These are phyloP conservation scores for Frieseomelitta varia DNA, from an alignment of 1,140 invertebrate genomes.

Conservation along the genomic window DNA sequence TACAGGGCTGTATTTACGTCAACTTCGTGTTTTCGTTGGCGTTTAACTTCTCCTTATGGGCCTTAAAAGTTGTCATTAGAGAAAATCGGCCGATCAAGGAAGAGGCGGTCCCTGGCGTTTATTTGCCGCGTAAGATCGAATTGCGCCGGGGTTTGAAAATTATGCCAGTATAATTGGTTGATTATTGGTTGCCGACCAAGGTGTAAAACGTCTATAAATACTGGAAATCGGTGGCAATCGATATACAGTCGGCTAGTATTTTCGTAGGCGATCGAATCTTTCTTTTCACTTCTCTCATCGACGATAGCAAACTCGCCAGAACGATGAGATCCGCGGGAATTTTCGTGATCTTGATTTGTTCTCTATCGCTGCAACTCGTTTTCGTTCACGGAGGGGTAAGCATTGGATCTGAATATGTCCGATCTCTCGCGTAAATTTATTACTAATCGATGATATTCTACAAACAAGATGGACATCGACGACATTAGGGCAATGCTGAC, in stretches of 20 bases:
- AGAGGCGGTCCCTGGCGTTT: too few species aligned
- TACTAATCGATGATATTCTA: neutral
- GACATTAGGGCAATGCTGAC: conserved; percentile 62
- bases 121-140: neutral
- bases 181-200: neutral
- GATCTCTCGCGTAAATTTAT: neutral
- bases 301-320: neutral
- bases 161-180: too few species aligned
- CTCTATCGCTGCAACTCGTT: neutral
- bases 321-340: neutral
- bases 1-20: neutral
- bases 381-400: neutral
- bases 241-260: neutral
- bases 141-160: neutral
- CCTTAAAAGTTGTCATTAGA: neutral
- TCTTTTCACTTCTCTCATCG: too few species aligned
- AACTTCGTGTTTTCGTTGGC: neutral
- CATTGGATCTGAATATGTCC: neutral
- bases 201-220: neutral
- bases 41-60: neutral
- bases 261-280: too few species aligned
- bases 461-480: neutral
- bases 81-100: neutral
- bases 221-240: neutral
- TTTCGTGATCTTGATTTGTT: neutral